Base-by-base conservation (phyloP, 2,888 invertebrate genomes). In the Rhagonycha lutea region DNA sequence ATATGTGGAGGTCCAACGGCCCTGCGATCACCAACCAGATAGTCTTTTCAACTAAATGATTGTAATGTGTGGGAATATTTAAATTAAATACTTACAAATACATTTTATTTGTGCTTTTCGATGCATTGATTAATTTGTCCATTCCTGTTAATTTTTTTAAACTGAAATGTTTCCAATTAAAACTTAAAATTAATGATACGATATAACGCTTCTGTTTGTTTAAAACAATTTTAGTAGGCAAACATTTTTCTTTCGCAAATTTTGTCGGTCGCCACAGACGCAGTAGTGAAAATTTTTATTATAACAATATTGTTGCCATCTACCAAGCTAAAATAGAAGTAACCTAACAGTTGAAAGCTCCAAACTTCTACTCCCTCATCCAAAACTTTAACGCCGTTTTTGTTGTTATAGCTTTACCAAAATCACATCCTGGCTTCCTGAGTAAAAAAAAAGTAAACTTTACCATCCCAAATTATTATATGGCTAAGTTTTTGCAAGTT, bases 1-100 rank as follows among this genome's bases (percentile, higher is more conserved):
- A 85, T 81, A 84, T 85, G 84, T 73, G 73, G 70, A 75, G 78
- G 72, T 70, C 78, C 78, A 74, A 72, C 74, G 74, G 74, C 61
- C 76, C 26, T 72, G 76, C 74, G 76, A 77, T 77, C 73, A 68
- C 73, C 76, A 74, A 69, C 76, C 76, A 77, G 76, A 77, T 77
- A 77, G 74, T 71, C 73, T 74, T 77, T 77, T 73, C 71, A 69
- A 77, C 76, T 77, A 77, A 77, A 77, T 77, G 76, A 77, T 74
- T 73, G 76, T 77, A 77, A 77, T 77, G 74, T 77, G 76, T 77
- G 76, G 76, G 76, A 77, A 77, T 77, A 77, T 77, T 77, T 77
- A 77, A 77, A 73, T 77, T 77, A 77, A 77, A 77, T 71, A 69
- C 73, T 61, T 70, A 74, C 74, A 70, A 74, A 70, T 74, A 23